These are phyloP conservation scores for Prionailurus bengalensis DNA, from an alignment of 2,113 vertebrate species.

Conservation along the genomic window DNA sequence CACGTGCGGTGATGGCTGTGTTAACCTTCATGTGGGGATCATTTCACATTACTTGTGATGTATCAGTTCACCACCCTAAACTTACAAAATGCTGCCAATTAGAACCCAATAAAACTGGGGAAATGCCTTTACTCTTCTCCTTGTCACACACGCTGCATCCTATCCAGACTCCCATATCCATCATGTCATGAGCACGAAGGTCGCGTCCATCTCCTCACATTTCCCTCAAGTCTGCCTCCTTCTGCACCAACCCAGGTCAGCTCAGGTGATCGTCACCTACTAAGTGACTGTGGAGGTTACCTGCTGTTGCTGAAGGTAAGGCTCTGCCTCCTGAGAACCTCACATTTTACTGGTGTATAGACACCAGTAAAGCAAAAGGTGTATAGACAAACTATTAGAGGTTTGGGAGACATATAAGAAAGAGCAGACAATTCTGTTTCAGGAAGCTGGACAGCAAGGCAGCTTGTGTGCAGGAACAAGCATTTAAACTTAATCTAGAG, in stretches of 20 bases:
- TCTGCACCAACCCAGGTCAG: background rate
- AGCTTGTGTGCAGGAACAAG: fast-evolving
- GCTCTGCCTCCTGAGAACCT: background rate
- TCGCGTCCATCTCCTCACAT: too few species aligned
- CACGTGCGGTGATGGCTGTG: background rate
- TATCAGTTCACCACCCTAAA: background rate
- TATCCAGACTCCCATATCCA: background rate
- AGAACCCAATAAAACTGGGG: background rate
- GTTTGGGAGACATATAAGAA: background rate
- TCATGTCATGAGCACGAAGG: background rate
- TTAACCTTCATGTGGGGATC: background rate
- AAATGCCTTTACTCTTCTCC: background rate
- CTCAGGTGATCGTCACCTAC: too few species aligned
- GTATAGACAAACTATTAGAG: background rate
- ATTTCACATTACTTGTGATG: background rate
- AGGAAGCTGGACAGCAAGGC: background rate
- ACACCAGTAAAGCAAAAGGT: background rate
- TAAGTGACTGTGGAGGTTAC: background rate
- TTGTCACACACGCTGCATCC: fast-evolving
- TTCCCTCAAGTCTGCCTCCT: too few species aligned
- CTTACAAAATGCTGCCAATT: background rate
- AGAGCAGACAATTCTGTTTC: background rate
- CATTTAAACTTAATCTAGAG: background rate
- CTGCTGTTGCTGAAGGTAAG: background rate
- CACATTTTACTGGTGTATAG: background rate